A percentile compares a stretch with the other conserved stretches of the same genome.
Conservation (phyloP, 1,140 invertebrate species). For the Nautilus pompilius region DNA sequence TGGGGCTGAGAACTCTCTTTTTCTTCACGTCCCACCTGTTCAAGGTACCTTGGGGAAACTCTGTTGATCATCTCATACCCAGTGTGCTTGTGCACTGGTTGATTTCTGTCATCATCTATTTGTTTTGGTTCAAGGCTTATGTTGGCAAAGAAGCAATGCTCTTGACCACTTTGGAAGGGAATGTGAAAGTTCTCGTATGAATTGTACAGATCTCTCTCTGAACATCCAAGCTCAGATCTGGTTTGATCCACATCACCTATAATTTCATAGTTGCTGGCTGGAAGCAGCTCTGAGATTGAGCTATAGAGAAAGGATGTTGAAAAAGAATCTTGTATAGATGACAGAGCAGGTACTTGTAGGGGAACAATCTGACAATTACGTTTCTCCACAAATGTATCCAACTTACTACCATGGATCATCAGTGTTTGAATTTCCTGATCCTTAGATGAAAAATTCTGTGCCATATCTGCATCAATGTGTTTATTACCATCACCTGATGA, state of each 20-base stretch:
- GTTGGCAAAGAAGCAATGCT: conserved; percentile 16
- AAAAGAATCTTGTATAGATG: too few relatives aligned
- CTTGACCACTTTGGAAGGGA: conserved; percentile 28
- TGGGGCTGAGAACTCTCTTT: too few relatives aligned
- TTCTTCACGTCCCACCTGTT: too few relatives aligned
- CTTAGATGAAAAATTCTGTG: neutral
- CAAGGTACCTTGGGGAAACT: too few relatives aligned
- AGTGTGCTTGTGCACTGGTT: too few relatives aligned
- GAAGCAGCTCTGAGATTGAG: conserved; percentile 23
- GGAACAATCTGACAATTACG: neutral
- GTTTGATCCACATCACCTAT: too few relatives aligned
- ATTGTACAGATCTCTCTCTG: conserved; percentile 8
- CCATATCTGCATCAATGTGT: neutral
- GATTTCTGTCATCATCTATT: neutral
- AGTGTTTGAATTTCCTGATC: too few relatives aligned
- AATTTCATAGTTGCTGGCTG: conserved; percentile 47
- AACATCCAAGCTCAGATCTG: too few relatives aligned
- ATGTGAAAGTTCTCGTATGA: conserved; percentile 31
- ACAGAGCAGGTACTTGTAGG: too few relatives aligned
- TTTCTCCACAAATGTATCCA: neutral
- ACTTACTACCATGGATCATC: neutral
- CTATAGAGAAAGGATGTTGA: conserved; percentile 6
- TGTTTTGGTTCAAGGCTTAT: conserved; percentile 1
- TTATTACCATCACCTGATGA: neutral
- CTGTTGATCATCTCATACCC: too few relatives aligned